Evolutionary conservation across 2,113 vertebrate species (phyloP).

Genomic region (Arvicanthis niloticus): DNA sequence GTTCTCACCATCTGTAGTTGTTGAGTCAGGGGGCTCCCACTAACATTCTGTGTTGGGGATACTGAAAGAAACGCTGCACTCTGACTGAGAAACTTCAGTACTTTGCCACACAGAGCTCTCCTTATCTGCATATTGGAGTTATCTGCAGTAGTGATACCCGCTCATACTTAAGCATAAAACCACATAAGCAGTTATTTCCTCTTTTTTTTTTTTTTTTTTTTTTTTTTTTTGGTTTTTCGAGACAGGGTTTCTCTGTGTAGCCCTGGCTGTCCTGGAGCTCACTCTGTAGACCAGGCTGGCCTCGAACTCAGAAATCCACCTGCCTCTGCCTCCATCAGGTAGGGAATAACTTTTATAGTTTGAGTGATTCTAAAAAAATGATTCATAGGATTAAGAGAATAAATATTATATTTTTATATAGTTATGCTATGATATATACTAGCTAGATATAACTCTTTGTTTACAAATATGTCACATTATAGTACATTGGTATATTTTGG

Average conservation of each 20-base stretch:
- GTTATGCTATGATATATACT: neutral
- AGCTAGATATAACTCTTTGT: slow-evolving; percentile 4
- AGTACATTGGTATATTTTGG: neutral
- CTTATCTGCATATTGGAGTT: neutral
- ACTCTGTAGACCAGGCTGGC: no score
- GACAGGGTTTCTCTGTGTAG: no score
- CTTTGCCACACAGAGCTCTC: neutral
- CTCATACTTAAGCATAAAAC: neutral
- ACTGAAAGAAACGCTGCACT: neutral
- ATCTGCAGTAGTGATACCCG: neutral
- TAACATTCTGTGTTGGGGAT: neutral
- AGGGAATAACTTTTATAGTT: neutral
- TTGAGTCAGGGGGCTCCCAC: neutral
- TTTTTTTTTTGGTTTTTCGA: no score
- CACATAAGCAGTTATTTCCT: slow-evolving; percentile 17
- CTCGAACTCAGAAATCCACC: no score
- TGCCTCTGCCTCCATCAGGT: no score
- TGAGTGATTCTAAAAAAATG: slow-evolving; percentile 37
- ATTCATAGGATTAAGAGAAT: slow-evolving; percentile 18
- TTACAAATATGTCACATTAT: neutral
- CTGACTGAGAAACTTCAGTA: neutral
- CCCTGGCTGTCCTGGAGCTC: no score
- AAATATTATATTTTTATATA: neutral
- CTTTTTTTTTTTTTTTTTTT: no score
- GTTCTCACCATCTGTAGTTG: neutral